A percentile compares a stretch with the other conserved stretches of the same genome.
Conservation (phyloP, 2,797 vertebrate species). For the Merluccius polli region DNA sequence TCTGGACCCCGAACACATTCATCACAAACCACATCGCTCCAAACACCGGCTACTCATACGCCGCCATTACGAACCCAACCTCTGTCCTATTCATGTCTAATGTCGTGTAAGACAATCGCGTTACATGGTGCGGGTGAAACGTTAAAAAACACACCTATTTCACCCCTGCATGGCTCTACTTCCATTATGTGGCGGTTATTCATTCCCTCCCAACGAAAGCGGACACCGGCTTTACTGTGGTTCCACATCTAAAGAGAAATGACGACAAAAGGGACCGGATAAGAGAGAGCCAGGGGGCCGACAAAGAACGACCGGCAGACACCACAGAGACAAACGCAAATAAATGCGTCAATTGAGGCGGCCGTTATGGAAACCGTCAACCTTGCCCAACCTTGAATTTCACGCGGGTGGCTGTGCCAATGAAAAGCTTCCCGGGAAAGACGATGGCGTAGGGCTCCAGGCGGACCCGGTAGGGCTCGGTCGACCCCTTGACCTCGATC, state of each 20-base stretch:
- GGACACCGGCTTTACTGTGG: conserved; percentile 81
- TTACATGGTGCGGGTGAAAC: neutral
- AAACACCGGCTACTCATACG: neutral
- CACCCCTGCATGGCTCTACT: conserved; percentile 80
- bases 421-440: conserved; percentile 81
- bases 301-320: neutral
- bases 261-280: neutral
- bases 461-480: conserved; percentile 78
- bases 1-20: conserved; percentile 56
- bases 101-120: neutral
- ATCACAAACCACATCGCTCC: neutral
- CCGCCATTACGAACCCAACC: neutral
- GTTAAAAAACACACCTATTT: conserved; percentile 72
- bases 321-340: neutral
- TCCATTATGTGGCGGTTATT: conserved; percentile 73
- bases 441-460: conserved; percentile 85
- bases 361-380: neutral
- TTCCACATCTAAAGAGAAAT: conserved; percentile 86
- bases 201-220: conserved; percentile 80
- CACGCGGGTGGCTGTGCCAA: conserved; percentile 72
- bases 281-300: neutral
- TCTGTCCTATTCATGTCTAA: neutral
- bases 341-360: neutral
- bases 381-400: conserved; percentile 74
- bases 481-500: conserved; percentile 85